Evolutionary conservation across 2,888 invertebrate genomes (phyloP).

Genomic region (Drosophila pegasa): DNA sequence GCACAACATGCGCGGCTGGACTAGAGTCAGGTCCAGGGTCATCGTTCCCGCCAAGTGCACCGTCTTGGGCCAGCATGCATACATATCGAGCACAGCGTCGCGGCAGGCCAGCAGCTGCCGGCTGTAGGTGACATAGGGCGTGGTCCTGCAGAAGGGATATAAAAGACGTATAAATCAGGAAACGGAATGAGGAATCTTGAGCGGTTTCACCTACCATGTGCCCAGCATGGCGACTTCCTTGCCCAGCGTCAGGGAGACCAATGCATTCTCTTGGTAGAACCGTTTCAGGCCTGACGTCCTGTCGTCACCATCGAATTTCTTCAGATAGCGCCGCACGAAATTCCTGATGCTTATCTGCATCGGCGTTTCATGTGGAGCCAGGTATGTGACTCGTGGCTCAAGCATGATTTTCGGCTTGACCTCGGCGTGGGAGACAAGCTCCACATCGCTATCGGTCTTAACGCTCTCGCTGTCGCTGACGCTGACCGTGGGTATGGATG

Average conservation of each 20-base stretch:
- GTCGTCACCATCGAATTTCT: conserved; percentile 37
- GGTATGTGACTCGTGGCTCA: conserved; percentile 21
- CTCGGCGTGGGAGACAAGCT: conserved; percentile 36
- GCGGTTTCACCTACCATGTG: conserved; percentile 22
- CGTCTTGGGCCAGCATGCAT: conserved; percentile 36
- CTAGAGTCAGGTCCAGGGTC: conserved; percentile 44
- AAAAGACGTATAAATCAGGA: too few relatives aligned
- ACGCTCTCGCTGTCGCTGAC: conserved; percentile 14
- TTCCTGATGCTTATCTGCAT: conserved; percentile 13
- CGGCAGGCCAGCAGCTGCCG: conserved; percentile 23
- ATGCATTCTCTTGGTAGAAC: conserved; percentile 31
- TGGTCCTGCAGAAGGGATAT: conserved; percentile 6
- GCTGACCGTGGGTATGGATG: not conserved
- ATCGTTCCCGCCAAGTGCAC: conserved; percentile 36
- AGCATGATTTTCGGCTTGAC: conserved; percentile 30
- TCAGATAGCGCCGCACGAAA: conserved; percentile 38
- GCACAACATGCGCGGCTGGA: conserved; percentile 12
- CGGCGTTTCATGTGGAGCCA: conserved; percentile 13
- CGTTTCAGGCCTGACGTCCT: conserved; percentile 11
- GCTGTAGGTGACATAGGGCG: conserved; percentile 21
- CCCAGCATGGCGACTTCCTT: conserved; percentile 15
- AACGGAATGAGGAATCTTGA: not conserved
- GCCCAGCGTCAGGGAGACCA: conserved; percentile 27
- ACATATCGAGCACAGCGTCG: conserved; percentile 26
- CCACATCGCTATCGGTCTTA: conserved; percentile 33